Base-by-base conservation (phyloP, 1,140 invertebrate species). In the silkworm (Bombyx mori) region DNA sequence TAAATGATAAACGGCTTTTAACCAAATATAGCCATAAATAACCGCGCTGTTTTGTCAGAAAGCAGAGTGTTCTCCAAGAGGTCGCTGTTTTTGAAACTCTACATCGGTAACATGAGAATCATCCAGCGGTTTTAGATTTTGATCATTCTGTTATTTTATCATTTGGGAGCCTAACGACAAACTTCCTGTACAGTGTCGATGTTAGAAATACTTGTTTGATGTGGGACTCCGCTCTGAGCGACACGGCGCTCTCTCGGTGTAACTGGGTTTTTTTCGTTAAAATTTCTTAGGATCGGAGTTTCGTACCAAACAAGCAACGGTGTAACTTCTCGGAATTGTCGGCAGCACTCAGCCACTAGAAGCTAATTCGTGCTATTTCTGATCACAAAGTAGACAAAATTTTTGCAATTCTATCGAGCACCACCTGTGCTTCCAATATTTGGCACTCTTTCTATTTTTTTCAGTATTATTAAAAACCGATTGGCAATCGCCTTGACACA, bases 1-100 rank as follows among this genome's bases (percentile, higher is more conserved):
- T 82, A 86, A 86, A 86, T 83, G 82, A 86, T 86, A 86, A 86
- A 82, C 70, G 69, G 80, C 79, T 79, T 78, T 77, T 65, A 59
- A 52, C 54, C 66, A 62, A 70, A 72, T 48, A 68, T 73, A 65
- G 54, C 52, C 66, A 62, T 66, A 74, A 65, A 60, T 68, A 56
- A 78, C 79, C 79, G 83, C 59, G 75, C 77, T 72, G 62, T 68
- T 64, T 67, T 56, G 55, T 75, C 73, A 66, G 73, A 68, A 75
- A 75, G 71, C 4, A 66, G 78, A 77, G 81, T 77, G 79, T 76
- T 79, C 61, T 68, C 64, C 55, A 57, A 62, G 59, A 60, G 65
- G 71, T 66, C 57, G 74, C 65, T 70, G 71, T 65, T 75, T 65
- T 57, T 54, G 61, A 51, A 54, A 67, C 68, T 72, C 70, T 66